Percentiles rank a stretch among this genome's conserved stretches.
Conservation (phyloP, 2,797 vertebrate genomes). For the Peromyscus nudipes region DNA sequence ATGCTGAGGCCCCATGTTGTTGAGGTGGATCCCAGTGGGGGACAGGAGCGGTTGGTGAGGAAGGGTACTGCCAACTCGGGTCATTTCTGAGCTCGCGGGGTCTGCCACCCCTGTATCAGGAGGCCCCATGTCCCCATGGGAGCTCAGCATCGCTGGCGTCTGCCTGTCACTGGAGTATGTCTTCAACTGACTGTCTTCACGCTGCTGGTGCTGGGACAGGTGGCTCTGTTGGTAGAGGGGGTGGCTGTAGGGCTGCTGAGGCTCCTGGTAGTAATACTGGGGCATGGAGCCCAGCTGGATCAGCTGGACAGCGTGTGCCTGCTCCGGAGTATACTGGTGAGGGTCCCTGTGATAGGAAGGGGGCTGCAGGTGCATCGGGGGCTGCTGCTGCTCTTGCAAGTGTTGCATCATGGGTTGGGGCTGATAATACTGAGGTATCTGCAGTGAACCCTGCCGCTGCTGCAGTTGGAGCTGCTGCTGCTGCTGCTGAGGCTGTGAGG, state of each 20-base stretch:
- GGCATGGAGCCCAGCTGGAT: constrained; percentile 89
- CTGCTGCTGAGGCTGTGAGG: constrained; percentile 82
- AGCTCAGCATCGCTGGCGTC: constrained; percentile 83
- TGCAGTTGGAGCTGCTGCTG: constrained; percentile 83
- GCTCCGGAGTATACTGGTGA: constrained; percentile 88
- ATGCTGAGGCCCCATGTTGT: constrained; percentile 87
- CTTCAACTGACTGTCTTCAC: constrained; percentile 86
- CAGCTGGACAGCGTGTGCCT: constrained; percentile 89
- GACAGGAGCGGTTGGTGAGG: constrained; percentile 87
- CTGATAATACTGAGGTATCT: constrained; percentile 91
- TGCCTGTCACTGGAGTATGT: constrained; percentile 86
- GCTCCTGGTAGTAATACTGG: constrained; percentile 91
- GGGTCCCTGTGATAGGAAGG: constrained; percentile 89
- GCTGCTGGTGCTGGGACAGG: constrained; percentile 86
- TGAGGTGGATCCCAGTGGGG: constrained; percentile 85
- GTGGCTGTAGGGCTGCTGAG: constrained; percentile 87
- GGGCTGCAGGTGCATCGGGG: constrained; percentile 88
- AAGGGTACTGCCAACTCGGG: constrained; percentile 79
- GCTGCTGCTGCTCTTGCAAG: constrained; percentile 86
- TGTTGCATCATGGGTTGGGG: constrained; percentile 88
- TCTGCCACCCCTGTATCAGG: constrained; percentile 84
- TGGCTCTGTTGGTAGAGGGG: constrained; percentile 89
- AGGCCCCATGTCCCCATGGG: constrained; percentile 86
- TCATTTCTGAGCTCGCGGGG: constrained; percentile 78
- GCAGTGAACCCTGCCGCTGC: constrained; percentile 87